Conservation (phyloP, 2,113 vertebrate genomes). For the Sylvietta virens region DNA sequence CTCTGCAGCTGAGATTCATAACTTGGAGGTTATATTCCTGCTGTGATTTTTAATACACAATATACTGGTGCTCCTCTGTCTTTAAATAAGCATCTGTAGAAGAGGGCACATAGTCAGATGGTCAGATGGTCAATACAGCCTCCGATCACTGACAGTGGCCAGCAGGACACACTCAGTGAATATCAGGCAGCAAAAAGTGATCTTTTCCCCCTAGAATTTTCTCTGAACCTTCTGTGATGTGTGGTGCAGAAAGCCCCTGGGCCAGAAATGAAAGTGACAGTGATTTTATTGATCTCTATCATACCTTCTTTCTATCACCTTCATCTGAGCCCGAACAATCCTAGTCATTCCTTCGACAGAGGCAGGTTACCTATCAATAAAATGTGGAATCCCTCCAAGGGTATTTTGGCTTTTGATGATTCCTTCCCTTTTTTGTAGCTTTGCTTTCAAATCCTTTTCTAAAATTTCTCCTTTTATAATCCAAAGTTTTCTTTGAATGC, state of each 20-base stretch:
- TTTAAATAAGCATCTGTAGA: not conserved
- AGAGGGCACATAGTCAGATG: not conserved
- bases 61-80: not conserved
- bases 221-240: not conserved
- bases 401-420: not conserved
- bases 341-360: not conserved
- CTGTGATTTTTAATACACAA: not conserved
- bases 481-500: not conserved
- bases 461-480: not conserved
- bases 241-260: not conserved
- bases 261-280: not conserved
- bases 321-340: not conserved
- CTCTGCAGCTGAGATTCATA: not conserved
- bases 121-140: not conserved
- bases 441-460: not conserved
- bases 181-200: not conserved
- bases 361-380: not conserved
- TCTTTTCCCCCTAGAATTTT: not conserved
- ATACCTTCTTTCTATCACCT: not conserved
- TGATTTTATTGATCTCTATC: not conserved
- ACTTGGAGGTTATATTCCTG: not conserved
- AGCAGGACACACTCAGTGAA: not conserved
- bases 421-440: not conserved
- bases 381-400: not conserved
- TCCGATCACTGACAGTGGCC: rapidly evolving